Evolutionary conservation across 2,797 vertebrate species (phyloP).

Genomic region (Pangasius macronema): DNA sequence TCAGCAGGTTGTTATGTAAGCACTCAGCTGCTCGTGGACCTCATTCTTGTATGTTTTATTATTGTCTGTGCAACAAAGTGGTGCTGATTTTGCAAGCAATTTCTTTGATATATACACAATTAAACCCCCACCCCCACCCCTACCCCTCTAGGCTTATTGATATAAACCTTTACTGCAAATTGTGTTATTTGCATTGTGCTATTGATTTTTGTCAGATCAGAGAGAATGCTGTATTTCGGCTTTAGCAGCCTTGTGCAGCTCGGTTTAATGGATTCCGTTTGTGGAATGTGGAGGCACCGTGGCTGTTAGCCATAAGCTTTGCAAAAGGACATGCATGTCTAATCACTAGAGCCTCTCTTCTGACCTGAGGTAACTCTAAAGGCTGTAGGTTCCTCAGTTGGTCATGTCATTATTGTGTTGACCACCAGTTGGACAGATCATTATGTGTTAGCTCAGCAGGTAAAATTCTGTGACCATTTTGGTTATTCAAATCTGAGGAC

Average conservation of each 20-base stretch:
- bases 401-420: neutral
- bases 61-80: neutral
- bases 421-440: neutral
- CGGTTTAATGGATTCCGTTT: constrained; percentile 63
- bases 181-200: neutral
- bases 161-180: neutral
- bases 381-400: neutral
- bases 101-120: neutral
- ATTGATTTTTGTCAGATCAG: constrained; percentile 2
- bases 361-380: neutral
- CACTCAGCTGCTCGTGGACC: neutral
- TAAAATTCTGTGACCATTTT: neutral
- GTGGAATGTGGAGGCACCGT: constrained; percentile 65
- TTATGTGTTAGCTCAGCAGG: neutral
- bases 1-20: neutral
- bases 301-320: constrained; percentile 65
- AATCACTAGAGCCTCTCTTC: constrained; percentile 5
- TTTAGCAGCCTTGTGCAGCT: constrained; percentile 48
- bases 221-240: neutral
- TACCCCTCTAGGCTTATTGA: neutral
- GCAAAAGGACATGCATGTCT: constrained; percentile 32
- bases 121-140: neutral
- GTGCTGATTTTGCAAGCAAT: neutral
- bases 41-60: neutral
- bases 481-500: neutral